Percentiles rank a stretch among this genome's conserved stretches.
Conservation (phyloP, 2,888 invertebrate genomes). For the Drosophila suboccidentalis region DNA sequence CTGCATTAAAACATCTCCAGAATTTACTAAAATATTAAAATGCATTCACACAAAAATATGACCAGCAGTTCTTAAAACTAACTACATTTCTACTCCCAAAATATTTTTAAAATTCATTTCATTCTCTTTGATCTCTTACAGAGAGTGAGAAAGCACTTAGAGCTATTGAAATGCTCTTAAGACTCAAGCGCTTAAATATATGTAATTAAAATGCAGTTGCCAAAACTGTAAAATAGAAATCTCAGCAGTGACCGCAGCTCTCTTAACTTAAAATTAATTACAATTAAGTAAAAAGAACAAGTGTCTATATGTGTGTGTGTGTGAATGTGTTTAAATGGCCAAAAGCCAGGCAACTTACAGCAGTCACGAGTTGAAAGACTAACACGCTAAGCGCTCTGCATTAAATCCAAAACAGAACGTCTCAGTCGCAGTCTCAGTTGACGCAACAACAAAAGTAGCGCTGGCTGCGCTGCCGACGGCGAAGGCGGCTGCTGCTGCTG, state of each 20-base stretch:
- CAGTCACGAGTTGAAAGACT: slow-evolving; percentile 65
- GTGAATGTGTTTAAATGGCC: slow-evolving; percentile 31
- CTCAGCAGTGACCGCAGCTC: slow-evolving; percentile 31
- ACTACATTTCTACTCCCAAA: not conserved
- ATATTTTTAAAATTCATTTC: not conserved
- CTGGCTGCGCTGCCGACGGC: slow-evolving; percentile 52
- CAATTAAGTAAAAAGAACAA: slow-evolving; percentile 46
- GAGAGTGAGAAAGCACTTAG: not conserved
- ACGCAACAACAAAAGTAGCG: slow-evolving; percentile 27
- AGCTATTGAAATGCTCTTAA: slow-evolving; percentile 2
- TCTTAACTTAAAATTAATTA: slow-evolving; percentile 61
- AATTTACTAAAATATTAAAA: not conserved
- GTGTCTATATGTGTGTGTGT: slow-evolving; percentile 5
- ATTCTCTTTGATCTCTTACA: slow-evolving; percentile 1
- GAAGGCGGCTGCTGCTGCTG: slow-evolving; percentile 34
- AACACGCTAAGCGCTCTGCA: slow-evolving; percentile 60
- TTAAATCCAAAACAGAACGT: slow-evolving; percentile 53
- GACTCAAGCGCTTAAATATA: slow-evolving; percentile 7
- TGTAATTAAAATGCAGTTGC: slow-evolving; percentile 29
- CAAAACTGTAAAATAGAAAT: slow-evolving; percentile 38
- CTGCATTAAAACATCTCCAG: not conserved
- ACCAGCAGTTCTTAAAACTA: not conserved
- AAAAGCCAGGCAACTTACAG: slow-evolving; percentile 61
- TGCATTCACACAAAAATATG: not conserved
- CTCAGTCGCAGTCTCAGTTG: slow-evolving; percentile 36